These are phyloP conservation scores for Ectobius pallidus DNA, from an alignment of 2,888 invertebrate species.

Conservation along the genomic window DNA sequence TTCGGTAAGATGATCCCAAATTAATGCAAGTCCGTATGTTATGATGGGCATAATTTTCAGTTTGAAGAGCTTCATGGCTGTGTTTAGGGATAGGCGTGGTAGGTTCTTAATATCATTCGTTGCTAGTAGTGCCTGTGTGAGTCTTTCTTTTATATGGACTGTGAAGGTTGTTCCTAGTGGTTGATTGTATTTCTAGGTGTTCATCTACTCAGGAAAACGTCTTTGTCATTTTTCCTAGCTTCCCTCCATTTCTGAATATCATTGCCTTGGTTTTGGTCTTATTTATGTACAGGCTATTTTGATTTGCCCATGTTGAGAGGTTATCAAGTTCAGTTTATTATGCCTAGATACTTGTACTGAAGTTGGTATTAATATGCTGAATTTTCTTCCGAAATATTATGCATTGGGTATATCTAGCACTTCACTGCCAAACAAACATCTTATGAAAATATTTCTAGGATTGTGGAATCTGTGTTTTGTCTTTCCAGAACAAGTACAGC, in stretches of 20 bases:
- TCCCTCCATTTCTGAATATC: neutral
- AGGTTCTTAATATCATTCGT: neutral
- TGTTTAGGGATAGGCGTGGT: neutral
- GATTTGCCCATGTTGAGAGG: neutral
- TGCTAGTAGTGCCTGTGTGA: neutral
- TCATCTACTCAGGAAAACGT: neutral
- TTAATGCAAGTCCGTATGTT: neutral
- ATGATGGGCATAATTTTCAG: neutral
- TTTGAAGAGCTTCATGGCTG: neutral
- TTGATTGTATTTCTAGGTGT: no score
- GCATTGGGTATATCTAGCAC: no score
- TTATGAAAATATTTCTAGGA: no score
- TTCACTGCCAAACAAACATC: no score
- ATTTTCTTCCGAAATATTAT: no score
- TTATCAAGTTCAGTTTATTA: no score
- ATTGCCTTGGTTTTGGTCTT: neutral
- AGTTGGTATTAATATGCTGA: no score
- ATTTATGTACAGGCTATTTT: neutral
- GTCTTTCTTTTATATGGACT: neutral
- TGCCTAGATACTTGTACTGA: no score
- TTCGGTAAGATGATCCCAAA: neutral
- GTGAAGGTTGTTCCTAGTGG: no score
- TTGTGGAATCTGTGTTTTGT: no score
- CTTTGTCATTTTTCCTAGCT: neutral
- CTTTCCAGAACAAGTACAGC: no score